These are phyloP conservation scores for Mythimna impura DNA, from an alignment of 2,888 invertebrate genomes.

Conservation along the genomic window DNA sequence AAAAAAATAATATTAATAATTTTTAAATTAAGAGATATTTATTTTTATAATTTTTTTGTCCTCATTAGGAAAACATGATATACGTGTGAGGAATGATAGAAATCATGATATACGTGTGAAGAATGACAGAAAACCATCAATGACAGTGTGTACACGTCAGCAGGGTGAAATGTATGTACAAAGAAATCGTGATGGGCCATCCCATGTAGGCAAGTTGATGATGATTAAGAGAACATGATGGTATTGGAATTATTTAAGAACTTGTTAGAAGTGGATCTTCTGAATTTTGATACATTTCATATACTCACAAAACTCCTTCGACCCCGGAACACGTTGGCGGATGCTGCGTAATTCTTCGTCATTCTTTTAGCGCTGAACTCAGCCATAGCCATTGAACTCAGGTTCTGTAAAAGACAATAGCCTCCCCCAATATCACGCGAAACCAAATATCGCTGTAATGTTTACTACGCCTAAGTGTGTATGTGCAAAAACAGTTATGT, in stretches of 20 bases:
- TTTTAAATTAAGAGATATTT: too few species aligned
- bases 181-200: too few species aligned
- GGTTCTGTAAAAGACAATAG: slow-evolving; percentile 19
- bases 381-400: background rate
- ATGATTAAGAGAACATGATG: background rate
- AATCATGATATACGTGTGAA: too few species aligned
- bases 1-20: too few species aligned
- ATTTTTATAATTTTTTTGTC: too few species aligned
- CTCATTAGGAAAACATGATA: too few species aligned
- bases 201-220: background rate
- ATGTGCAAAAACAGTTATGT: background rate
- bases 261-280: background rate
- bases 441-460: background rate
- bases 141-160: too few species aligned
- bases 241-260: background rate
- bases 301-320: background rate
- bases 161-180: too few species aligned
- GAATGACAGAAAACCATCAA: too few species aligned
- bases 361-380: slow-evolving; percentile 15
- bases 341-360: background rate
- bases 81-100: too few species aligned
- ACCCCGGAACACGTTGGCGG: background rate
- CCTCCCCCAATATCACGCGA: background rate
- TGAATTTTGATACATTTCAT: background rate
- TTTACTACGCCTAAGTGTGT: background rate